Conservation (phyloP, 2,113 vertebrate species). For the Noturus placidus region DNA sequence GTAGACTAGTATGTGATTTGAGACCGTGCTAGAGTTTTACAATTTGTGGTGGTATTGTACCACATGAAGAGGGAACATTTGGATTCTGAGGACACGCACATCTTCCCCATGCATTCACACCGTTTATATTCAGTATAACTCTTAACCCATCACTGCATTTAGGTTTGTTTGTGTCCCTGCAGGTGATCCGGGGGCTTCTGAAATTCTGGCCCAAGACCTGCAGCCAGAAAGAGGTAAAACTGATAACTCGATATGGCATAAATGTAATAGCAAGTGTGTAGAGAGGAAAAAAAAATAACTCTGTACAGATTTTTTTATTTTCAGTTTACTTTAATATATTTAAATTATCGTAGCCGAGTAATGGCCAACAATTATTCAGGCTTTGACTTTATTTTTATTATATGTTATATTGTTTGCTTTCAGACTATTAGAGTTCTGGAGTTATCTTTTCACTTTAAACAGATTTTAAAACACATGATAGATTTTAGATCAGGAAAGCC, state of each 20-base stretch:
- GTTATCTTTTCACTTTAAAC: neutral
- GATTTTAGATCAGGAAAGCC: neutral
- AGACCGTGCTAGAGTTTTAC: neutral
- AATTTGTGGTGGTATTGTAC: neutral
- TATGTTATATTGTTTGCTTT: neutral
- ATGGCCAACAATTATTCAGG: neutral
- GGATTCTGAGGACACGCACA: neutral
- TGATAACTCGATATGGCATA: neutral
- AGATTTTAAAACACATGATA: neutral
- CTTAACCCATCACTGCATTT: neutral
- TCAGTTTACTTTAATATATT: neutral
- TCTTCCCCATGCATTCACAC: neutral
- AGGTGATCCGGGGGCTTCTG: constrained; percentile 93
- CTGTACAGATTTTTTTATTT: neutral
- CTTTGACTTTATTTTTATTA: neutral
- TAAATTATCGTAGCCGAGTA: no score
- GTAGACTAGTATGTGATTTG: neutral
- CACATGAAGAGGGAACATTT: neutral
- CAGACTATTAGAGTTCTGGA: neutral
- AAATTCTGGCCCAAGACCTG: constrained; percentile 99
- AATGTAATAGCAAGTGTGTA: neutral
- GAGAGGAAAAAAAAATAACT: neutral
- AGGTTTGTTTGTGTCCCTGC: constrained; percentile 50
- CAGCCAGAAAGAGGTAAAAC: constrained; percentile 94
- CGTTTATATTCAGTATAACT: constrained; percentile 17